Evolutionary conservation across 2,888 invertebrate genomes (phyloP).

Genomic region (Panopea generosa): DNA sequence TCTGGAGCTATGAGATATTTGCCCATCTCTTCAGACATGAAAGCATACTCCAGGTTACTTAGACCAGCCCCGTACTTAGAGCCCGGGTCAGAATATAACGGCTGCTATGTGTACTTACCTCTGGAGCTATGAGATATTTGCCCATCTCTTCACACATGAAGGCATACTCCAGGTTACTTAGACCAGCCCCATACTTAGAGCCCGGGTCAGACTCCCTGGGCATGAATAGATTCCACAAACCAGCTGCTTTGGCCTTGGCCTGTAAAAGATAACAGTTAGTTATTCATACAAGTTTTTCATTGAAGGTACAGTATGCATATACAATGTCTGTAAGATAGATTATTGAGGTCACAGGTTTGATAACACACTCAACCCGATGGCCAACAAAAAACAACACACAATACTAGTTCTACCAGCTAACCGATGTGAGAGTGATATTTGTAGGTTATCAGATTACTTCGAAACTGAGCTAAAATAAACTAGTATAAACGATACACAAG

Average conservation of each 20-base stretch:
- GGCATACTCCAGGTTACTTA: slow-evolving; percentile 86
- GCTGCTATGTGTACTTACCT: slow-evolving; percentile 83
- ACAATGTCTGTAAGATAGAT: not conserved
- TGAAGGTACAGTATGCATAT: not conserved
- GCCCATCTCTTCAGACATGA: slow-evolving; percentile 86
- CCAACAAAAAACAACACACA: no score
- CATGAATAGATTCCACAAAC: slow-evolving; percentile 86
- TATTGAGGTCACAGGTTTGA: no score
- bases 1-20: slow-evolving; percentile 83
- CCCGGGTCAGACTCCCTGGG: slow-evolving; percentile 84
- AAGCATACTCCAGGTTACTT: slow-evolving; percentile 86
- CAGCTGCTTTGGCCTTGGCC: slow-evolving; percentile 84
- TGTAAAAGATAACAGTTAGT: slow-evolving; percentile 40
- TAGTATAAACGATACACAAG: no score
- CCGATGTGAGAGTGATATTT: no score
- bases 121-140: slow-evolving; percentile 82
- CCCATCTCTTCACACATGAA: slow-evolving; percentile 86
- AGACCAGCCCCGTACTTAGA: slow-evolving; percentile 83
- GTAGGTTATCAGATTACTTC: no score
- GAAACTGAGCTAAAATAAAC: no score
- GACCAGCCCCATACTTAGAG: slow-evolving; percentile 81
- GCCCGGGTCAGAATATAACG: slow-evolving; percentile 84
- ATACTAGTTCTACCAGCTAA: no score
- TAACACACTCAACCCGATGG: no score
- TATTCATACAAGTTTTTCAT: not conserved